Conservation (phyloP, 2,888 invertebrate species). For the Phengaris alcon region DNA sequence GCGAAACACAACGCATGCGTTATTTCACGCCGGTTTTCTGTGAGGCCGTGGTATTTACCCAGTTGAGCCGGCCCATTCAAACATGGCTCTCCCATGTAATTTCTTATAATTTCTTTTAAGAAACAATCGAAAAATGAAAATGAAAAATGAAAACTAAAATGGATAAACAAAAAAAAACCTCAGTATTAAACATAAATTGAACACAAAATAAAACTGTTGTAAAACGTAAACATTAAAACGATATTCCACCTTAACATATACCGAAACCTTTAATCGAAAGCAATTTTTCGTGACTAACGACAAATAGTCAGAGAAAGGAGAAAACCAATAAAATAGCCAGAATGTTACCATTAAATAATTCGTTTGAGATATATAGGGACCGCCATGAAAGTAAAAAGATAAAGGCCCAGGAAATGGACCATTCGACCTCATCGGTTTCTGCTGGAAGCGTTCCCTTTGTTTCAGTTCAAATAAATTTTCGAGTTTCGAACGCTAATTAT, state of each 20-base stretch:
- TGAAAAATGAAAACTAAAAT: no score
- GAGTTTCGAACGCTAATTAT: slow-evolving; percentile 22
- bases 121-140: no score
- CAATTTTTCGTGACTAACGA: slow-evolving; percentile 16
- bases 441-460: slow-evolving; percentile 15
- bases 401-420: slow-evolving; percentile 27
- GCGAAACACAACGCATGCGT: no score
- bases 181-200: no score
- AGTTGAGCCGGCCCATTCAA: no score
- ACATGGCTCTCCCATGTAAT: no score
- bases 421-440: slow-evolving; percentile 5
- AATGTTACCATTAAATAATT: slow-evolving; percentile 25
- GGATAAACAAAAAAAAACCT: no score
- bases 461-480: slow-evolving; percentile 24
- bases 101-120: no score
- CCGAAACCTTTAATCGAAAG: slow-evolving; percentile 13
- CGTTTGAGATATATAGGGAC: slow-evolving; percentile 23
- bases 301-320: slow-evolving; percentile 13
- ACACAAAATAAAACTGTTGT: not conserved
- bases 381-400: slow-evolving; percentile 28
- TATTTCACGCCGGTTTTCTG: no score
- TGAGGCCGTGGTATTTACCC: no score
- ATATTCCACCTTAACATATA: not conserved
- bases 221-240: not conserved
- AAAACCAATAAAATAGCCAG: slow-evolving; percentile 26